Evolutionary conservation across 2,888 invertebrate genomes (phyloP), one percentile per base, ranked within the genome.

Genomic region (Heliothis peltigera): DNA sequence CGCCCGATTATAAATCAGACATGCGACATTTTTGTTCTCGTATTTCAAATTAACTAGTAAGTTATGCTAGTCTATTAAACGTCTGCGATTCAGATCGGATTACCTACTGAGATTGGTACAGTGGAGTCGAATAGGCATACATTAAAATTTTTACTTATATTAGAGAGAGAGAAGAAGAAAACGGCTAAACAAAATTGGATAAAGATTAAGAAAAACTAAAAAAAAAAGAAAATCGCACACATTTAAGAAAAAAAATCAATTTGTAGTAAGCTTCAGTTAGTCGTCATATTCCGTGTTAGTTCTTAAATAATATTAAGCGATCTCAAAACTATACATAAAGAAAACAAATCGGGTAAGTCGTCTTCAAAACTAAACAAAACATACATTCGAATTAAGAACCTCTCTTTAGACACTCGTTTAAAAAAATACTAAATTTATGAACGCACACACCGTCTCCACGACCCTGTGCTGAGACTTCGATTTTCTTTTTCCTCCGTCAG

Each of bases 401-500:
- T n/a, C n/a, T n/a, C n/a, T n/a, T n/a, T n/a, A n/a, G n/a, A n/a
- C n/a, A n/a, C n/a, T n/a, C n/a, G n/a, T n/a, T n/a, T n/a, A n/a
- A n/a, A n/a, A 32, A 32, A 28, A 18, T 15, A 4, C 12, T 47
- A 42, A 57, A 19, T n/a, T 52, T 68, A 57, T 35, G 55, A 70
- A 60, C 56, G 28, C 61, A 25, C 10, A 66, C 60, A 52, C 44
- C 79, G 62, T 64, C 88, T 90, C 91, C 80, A 85, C 72, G 64
- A 57, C 81, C 54, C 62, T 85, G 82, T 86, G 69, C 87, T 81
- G 88, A 88, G 87, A 86, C 89, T 89, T 88, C 89, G 85, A 82
- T 87, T 91, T 91, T 90, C 87, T 89, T 91, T 91, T 92, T 92
- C 88, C 80, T 61, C 71, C 88, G 89, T 91, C 92, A 87, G 87